Evolutionary conservation across 2,113 vertebrate species (phyloP), one percentile per base, ranked within the genome.

Genomic region (Percina caprodes): DNA sequence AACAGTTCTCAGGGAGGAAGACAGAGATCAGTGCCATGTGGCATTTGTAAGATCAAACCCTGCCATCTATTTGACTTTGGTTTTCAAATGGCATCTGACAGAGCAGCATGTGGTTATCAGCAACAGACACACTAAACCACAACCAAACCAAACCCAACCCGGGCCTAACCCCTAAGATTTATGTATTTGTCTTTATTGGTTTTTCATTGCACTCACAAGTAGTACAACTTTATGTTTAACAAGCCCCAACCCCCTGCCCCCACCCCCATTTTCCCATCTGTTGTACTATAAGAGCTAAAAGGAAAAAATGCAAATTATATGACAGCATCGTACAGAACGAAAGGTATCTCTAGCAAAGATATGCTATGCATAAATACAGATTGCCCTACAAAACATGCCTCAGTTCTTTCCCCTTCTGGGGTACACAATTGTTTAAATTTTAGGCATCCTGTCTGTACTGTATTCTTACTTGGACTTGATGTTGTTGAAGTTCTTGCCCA

Each of bases 401-500:
- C 9, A 39, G 39, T 39, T 39, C 9, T 39, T 39, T 39, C 39
- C 9, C 39, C 9, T 39, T 39, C 7, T 39, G 9, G 39, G 39
- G 9, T 39, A 9, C 39, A 39, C 39, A 39, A 8, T 39, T 39
- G 39, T 10, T 39, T 39, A 9, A 42, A 42, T 42, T 42, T 11
- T 42, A 42, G 39, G 39, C 3, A 42, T 42, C 39, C 10, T 42
- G 10, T 42, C 9, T 67, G 10, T 24, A 8, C 12, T 42, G 18
- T 4, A 35, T 35, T 87, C 97, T 97, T 97, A 99, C 98, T 99
- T 99, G 90, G 98, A 97, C 91, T 99, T 99, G 96, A 99, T 99
- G 95, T 98, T 99, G 95, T 96, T 99, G 95, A 99, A 99, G 87
- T 99, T 99, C 95, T 98, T 99, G 88, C 98, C 98, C 90, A 99